phyloP scores from a whole-genome alignment of 2,797 vertebrate genomes.

The Iguana delicatissima region DNA sequence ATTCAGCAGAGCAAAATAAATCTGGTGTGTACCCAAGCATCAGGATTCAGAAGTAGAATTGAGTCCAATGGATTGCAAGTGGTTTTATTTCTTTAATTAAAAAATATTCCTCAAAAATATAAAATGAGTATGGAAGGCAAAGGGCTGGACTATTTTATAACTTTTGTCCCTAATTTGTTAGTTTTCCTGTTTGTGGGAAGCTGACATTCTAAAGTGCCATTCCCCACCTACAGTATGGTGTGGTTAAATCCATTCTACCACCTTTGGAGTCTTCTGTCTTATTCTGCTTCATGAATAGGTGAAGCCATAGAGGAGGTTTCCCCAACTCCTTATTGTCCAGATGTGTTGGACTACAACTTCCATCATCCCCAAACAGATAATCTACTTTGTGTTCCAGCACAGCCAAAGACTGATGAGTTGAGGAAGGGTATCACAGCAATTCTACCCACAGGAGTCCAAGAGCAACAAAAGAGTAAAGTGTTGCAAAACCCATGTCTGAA shows the following conservation, averaged over 20 bases:
- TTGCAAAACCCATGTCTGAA: slow-evolving; percentile 37
- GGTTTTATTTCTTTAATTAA: no score
- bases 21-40: not conserved
- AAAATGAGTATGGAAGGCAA: not conserved
- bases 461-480: slow-evolving; percentile 33
- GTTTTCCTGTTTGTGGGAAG: not conserved
- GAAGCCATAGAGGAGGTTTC: not conserved
- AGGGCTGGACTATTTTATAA: not conserved
- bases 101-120: not conserved
- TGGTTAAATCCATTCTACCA: not conserved
- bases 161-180: not conserved
- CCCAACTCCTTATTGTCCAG: not conserved
- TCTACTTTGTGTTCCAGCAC: not conserved
- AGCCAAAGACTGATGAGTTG: not conserved
- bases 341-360: not conserved
- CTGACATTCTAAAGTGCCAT: not conserved
- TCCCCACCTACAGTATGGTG: not conserved
- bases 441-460: slow-evolving; percentile 32
- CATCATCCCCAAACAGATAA: not conserved
- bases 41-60: not conserved
- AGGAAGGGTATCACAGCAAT: slow-evolving; percentile 9
- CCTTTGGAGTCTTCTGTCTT: not conserved
- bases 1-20: not conserved
- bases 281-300: not conserved
- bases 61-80: not conserved